These are phyloP conservation scores for Punctoribates punctum DNA, from an alignment of 2,888 invertebrate genomes.

Conservation along the genomic window DNA sequence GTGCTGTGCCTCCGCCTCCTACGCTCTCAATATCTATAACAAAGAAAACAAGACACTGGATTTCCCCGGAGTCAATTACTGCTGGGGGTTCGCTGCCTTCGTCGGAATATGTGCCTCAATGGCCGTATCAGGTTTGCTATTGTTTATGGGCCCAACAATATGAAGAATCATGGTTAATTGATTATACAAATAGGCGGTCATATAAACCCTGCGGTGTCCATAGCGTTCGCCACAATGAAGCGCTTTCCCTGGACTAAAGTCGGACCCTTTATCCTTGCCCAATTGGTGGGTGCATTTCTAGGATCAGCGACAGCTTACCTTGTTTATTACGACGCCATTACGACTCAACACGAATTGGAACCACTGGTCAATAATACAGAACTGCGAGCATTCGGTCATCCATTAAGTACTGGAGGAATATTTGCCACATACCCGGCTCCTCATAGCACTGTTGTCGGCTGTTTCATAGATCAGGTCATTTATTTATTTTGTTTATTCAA, in stretches of 20 bases:
- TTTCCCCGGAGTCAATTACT: neutral
- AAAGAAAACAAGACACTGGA: neutral
- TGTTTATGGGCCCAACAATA: too few species aligned
- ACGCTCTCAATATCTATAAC: neutral
- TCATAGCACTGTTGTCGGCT: constrained; percentile 54
- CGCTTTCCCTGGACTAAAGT: constrained; percentile 50
- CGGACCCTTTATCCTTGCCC: constrained; percentile 56
- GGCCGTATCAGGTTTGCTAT: constrained; percentile 10
- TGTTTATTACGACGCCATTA: constrained; percentile 40
- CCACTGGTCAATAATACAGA: constrained; percentile 5
- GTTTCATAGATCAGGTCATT: constrained; percentile 56
- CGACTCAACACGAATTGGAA: neutral
- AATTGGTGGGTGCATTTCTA: constrained; percentile 58
- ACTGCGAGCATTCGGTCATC: constrained; percentile 12
- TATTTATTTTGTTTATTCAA: too few species aligned
- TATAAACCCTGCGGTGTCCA: constrained; percentile 19
- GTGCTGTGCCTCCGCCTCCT: neutral
- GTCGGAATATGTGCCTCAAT: constrained; percentile 22
- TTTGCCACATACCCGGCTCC: constrained; percentile 58
- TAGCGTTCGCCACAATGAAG: constrained; percentile 5
- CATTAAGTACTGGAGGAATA: constrained; percentile 56
- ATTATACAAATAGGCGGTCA: neutral
- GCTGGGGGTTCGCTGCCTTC: constrained; percentile 26
- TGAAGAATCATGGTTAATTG: neutral
- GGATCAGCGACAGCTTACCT: constrained; percentile 44